Conservation (phyloP, 2,797 vertebrate genomes). For the Simalia tracyae region DNA sequence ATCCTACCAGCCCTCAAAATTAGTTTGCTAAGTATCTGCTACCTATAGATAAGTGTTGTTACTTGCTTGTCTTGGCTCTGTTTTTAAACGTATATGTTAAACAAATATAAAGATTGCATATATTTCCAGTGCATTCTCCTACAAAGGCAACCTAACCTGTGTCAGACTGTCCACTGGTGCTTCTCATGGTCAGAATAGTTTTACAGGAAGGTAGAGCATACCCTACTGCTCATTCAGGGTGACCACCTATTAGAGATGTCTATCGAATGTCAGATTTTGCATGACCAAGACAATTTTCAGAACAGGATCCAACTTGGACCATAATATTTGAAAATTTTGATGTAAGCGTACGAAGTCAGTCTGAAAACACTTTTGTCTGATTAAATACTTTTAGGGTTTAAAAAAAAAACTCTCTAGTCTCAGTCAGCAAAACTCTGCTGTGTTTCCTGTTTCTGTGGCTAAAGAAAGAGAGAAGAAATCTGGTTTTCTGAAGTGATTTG, state of each 20-base stretch:
- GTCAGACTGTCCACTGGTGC: background rate
- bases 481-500: background rate
- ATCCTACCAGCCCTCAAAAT: background rate
- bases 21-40: background rate
- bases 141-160: background rate
- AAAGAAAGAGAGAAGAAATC: background rate
- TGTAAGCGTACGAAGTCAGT: background rate
- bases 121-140: background rate
- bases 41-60: background rate
- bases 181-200: background rate
- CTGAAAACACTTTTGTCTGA: background rate
- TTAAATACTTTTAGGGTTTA: background rate
- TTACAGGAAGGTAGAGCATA: background rate
- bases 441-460: background rate
- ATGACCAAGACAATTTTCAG: background rate
- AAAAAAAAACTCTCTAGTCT: background rate
- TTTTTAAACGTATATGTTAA: background rate
- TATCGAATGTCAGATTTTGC: background rate
- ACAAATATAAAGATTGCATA: background rate
- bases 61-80: background rate
- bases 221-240: background rate
- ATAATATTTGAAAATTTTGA: background rate
- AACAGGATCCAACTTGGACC: background rate
- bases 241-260: background rate
- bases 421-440: background rate